Conservation (phyloP, 2,113 vertebrate species). For the Gambusia affinis region DNA sequence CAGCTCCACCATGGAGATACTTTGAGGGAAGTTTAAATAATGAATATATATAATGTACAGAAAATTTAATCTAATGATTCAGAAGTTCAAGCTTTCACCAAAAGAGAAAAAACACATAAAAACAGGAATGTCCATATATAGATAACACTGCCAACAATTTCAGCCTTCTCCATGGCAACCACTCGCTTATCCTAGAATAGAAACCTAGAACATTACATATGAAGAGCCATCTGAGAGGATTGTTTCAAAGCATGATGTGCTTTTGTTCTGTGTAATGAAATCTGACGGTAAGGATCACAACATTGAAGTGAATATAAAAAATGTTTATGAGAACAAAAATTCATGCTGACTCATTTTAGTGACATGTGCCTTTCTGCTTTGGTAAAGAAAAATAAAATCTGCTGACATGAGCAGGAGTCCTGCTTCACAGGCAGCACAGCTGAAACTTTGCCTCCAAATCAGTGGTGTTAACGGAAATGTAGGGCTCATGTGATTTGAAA, state of each 20-base stretch:
- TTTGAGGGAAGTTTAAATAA: no score
- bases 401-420: no score
- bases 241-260: not conserved
- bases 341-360: not conserved
- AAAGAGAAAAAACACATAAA: not conserved
- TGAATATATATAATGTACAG: no score
- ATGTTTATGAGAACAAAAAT: no score
- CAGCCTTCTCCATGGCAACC: constrained; percentile 72
- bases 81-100: no score
- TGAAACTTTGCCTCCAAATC: no score
- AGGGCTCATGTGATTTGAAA: no score
- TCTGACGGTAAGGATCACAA: not conserved
- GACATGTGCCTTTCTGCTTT: not conserved
- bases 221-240: constrained; percentile 40
- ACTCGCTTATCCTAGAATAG: constrained; percentile 71
- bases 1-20: no score
- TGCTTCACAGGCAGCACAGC: no score
- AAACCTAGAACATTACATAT: constrained; percentile 51
- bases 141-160: constrained; percentile 46
- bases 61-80: not conserved
- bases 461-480: no score
- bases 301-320: not conserved
- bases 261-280: constrained; percentile 1
- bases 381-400: no score
- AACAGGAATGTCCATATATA: constrained; percentile 30